phyloP scores from a whole-genome alignment of 2,113 vertebrate species.

The Zingel zingel region DNA sequence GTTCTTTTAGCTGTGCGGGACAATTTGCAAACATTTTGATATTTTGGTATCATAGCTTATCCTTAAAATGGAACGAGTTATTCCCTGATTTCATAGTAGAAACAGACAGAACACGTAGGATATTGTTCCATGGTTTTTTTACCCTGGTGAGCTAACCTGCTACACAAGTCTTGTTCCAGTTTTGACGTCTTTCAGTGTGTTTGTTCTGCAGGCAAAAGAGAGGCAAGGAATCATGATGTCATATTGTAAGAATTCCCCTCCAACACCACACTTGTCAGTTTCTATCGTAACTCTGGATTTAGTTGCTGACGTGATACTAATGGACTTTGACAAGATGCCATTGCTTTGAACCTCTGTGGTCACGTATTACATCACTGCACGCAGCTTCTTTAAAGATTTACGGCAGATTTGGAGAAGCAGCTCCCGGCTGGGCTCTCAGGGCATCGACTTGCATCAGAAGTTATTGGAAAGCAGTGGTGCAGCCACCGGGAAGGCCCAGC shows the following conservation, averaged over 20 bases:
- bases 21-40: not conserved
- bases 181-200: not conserved
- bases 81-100: not conserved
- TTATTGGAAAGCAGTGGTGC: not conserved
- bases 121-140: not conserved
- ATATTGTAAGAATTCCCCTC: slow-evolving; percentile 16
- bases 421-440: slow-evolving; percentile 4
- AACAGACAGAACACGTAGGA: not conserved
- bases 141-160: not conserved
- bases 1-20: not conserved
- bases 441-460: not conserved
- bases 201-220: not conserved
- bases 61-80: not conserved
- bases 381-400: not conserved
- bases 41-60: not conserved
- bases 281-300: slow-evolving; percentile 1
- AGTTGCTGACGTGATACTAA: slow-evolving; percentile 1
- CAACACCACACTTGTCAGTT: not conserved
- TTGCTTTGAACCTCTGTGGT: slow-evolving; percentile 21
- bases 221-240: slow-evolving; percentile 19
- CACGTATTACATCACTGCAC: slow-evolving; percentile 18
- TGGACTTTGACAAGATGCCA: slow-evolving; percentile 14
- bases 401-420: not conserved
- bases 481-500: not conserved
- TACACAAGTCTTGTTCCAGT: not conserved